Base-by-base conservation (phyloP, 64 coral and sea anemone genomes). In the Stichodactyla mertensii region DNA sequence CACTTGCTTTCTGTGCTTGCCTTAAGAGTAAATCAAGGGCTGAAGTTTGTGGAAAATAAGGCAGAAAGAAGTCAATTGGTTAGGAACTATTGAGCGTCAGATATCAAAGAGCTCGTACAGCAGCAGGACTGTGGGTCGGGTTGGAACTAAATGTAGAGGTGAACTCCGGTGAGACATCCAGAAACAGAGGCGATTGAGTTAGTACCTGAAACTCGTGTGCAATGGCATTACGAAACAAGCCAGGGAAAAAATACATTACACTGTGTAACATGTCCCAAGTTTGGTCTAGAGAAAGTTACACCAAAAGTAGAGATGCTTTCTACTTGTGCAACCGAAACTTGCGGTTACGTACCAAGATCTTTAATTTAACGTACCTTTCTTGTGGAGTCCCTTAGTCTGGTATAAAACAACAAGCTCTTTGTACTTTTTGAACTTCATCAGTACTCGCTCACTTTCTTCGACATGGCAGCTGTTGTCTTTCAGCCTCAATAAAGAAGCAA, bases 381-480 rank as follows among this genome's bases (percentile, higher is more conserved):
- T 99, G 45, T 99, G 97, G 4, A 92, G 90, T 77, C 97, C 97
- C 55, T 99, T 99, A 51, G 90, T 92, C 83, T 99, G 97, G 71
- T 99, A 99, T 10, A 99, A 84, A 28, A 89, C 94, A 7, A 99
- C 93, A 18, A 99, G 82, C 78, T 95, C 97, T 77, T 99, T 92
- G 78, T 95, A 99, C 74, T 99, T 99, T 77, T 99, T 99, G 61
- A 90, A 55, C 61, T 95, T 92, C 31, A 89, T 92, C 56, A 99
- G 70, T 10, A 92, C 90, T 57, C 85, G 89, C 57, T 99, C 97
- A 83, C 97, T 86, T 52, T 99, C 97, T 67, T 86, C 90, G 31
- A 94, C 90, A 82, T 99, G 97, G 54, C 97, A 95, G 53, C 90
- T 88, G 86, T 99, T 99, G 71, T 95, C 97, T 84, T 96, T 96